Evolutionary conservation across 2,113 vertebrate species (phyloP).

Genomic region (Motacilla alba): DNA sequence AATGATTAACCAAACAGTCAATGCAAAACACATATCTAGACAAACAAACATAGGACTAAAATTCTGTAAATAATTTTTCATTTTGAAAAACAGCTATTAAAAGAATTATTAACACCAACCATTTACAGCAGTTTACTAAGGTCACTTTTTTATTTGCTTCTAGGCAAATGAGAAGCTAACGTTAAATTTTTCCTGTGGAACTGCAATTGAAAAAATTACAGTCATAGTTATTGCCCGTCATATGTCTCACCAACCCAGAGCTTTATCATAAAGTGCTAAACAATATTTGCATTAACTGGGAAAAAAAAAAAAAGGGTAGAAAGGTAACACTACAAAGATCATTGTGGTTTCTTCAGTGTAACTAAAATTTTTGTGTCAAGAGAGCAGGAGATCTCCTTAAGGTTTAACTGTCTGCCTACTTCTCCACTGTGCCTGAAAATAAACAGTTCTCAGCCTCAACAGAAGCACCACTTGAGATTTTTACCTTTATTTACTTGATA

Average conservation of each 20-base stretch:
- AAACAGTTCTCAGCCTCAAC: not conserved
- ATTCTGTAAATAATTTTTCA: not conserved
- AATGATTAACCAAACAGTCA: not conserved
- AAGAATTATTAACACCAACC: not conserved
- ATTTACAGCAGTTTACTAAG: not conserved
- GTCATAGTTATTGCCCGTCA: not conserved
- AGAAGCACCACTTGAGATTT: not conserved
- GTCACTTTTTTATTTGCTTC: not conserved
- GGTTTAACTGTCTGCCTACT: not conserved
- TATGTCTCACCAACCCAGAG: not conserved
- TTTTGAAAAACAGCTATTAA: not conserved
- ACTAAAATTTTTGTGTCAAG: not conserved
- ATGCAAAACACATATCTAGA: not conserved
- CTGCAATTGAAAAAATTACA: not conserved
- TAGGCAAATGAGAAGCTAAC: not conserved
- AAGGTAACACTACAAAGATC: not conserved
- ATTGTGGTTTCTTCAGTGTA: not conserved
- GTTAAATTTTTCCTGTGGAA: not conserved
- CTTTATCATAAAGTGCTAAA: not conserved
- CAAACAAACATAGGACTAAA: not conserved
- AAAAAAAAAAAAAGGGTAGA: not conserved
- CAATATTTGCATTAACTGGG: not conserved
- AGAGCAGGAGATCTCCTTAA: not conserved
- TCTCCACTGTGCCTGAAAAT: not conserved
- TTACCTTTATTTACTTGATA: not conserved